Evolutionary conservation across 2,797 vertebrate species (phyloP), one percentile per base, ranked within the genome.

Genomic region (Sebastes vulpes): DNA sequence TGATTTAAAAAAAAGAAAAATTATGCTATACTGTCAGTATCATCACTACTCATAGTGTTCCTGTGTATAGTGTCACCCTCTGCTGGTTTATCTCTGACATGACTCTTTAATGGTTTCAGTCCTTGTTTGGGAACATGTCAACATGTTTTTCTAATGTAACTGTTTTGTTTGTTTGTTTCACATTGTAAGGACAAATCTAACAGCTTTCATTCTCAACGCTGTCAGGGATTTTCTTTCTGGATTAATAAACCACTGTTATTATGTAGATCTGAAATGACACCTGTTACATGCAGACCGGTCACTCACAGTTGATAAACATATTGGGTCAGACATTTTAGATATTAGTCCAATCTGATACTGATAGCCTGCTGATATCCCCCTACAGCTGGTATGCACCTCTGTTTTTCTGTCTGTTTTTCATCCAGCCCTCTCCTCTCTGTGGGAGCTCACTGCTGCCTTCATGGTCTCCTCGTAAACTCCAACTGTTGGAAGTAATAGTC

Each of bases 361-460:
- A 29, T 6, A 21, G 29, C 2, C 52, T 18, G 7, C 6, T 29
- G 18, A 25, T 6, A 21, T n/a, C 2, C 52, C 32, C 3, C 2
- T 4, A 42, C 6, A 2, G 3, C 14, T 26, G 16, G 4, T 3
- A 21, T 21, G 8, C 20, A 31, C 0, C 25, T 50, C 16, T 63
- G 25, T 32, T 35, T 80, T 6, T 9, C 10, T 52, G 35, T 48
- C 35, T 60, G 58, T 71, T 77, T 76, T 53, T 20, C 21, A n/a
- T 68, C 9, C 23, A 63, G 5, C 23, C 57, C n/a, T 58, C 35
- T 67, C 9, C 25, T 72, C 79, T 52, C 59, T n/a, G 9, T 7
- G 54, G 53, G 75, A 75, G 46, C 32, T 60, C 28, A 35, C 53
- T 79, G 87, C 46, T 82, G 75, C 87, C 46, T 86, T 86, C 65